Percentiles rank a stretch among this genome's conserved stretches.
These are phyloP conservation scores for Plectrocnemia conspersa DNA, from an alignment of 1,140 invertebrate species.

Conservation along the genomic window DNA sequence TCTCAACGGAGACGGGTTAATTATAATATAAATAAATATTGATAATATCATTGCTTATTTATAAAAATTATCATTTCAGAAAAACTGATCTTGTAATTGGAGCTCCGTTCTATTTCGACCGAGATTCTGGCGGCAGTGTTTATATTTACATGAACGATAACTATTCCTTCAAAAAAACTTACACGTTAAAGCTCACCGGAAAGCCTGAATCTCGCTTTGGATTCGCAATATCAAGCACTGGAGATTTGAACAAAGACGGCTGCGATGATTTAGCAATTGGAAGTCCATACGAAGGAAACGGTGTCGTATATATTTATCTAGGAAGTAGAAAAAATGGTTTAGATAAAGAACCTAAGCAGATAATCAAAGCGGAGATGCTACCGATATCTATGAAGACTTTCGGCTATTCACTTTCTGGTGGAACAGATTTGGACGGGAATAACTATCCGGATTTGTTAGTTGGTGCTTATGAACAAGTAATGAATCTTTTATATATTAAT, in stretches of 20 bases:
- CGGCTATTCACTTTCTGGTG: conserved; percentile 85
- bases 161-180: conserved; percentile 46
- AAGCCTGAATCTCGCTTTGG: conserved; percentile 78
- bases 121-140: conserved; percentile 78
- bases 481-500: conserved; percentile 31
- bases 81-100: conserved; percentile 81
- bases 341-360: conserved; percentile 67
- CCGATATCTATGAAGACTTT: conserved; percentile 64
- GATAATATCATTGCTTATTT: conserved; percentile 18
- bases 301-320: conserved; percentile 83
- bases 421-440: conserved; percentile 85
- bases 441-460: conserved; percentile 88
- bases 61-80: conserved; percentile 49
- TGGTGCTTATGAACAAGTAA: conserved; percentile 76
- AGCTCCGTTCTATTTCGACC: conserved; percentile 86
- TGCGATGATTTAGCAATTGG: conserved; percentile 87
- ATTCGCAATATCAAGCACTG: conserved; percentile 76
- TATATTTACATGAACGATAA: conserved; percentile 76
- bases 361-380: conserved; percentile 47
- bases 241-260: conserved; percentile 88
- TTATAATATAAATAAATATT: conserved; percentile 21
- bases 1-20: conserved; percentile 80
- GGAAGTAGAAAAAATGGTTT: conserved; percentile 70
- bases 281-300: conserved; percentile 82
- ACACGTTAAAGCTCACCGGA: conserved; percentile 64